Evolutionary conservation across 1,140 invertebrate species (phyloP).

Genomic region (Drosophila quadrilineata): DNA sequence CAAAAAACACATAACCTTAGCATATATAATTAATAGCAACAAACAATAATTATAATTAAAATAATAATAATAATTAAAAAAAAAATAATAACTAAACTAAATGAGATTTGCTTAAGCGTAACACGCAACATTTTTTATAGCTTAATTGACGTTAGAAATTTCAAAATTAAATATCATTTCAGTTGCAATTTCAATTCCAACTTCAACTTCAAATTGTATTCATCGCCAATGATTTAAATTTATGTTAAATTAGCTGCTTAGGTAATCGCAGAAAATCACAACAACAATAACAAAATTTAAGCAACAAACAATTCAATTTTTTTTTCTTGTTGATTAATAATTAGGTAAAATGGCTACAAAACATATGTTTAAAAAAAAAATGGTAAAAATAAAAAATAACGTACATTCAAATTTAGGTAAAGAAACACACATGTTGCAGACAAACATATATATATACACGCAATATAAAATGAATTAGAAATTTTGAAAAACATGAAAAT

Average conservation of each 20-base stretch:
- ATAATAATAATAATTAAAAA: slow-evolving; percentile 23
- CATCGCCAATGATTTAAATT: too few species aligned
- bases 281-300: slow-evolving; percentile 20
- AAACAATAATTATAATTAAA: slow-evolving; percentile 11
- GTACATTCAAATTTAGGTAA: too few species aligned
- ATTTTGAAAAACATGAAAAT: slow-evolving; percentile 29
- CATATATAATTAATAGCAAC: background rate
- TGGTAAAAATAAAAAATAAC: too few species aligned
- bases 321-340: slow-evolving; percentile 79
- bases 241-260: slow-evolving; percentile 65
- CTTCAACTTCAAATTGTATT: too few species aligned
- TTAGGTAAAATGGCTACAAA: slow-evolving; percentile 60
- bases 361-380: slow-evolving; percentile 48
- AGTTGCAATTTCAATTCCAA: too few species aligned
- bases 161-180: slow-evolving; percentile 47
- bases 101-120: slow-evolving; percentile 40
- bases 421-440: slow-evolving; percentile 3
- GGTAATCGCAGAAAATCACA: slow-evolving; percentile 20
- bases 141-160: slow-evolving; percentile 65
- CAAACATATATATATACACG: too few species aligned
- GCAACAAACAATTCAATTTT: slow-evolving; percentile 37
- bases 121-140: slow-evolving; percentile 48
- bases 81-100: slow-evolving; percentile 13
- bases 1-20: slow-evolving; percentile 3
- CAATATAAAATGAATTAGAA: slow-evolving; percentile 41